A percentile compares a stretch with the other conserved stretches of the same genome.
Evolutionary conservation across 2,113 vertebrate species (phyloP).

Genomic region (Sphaerodactylus townsendi): DNA sequence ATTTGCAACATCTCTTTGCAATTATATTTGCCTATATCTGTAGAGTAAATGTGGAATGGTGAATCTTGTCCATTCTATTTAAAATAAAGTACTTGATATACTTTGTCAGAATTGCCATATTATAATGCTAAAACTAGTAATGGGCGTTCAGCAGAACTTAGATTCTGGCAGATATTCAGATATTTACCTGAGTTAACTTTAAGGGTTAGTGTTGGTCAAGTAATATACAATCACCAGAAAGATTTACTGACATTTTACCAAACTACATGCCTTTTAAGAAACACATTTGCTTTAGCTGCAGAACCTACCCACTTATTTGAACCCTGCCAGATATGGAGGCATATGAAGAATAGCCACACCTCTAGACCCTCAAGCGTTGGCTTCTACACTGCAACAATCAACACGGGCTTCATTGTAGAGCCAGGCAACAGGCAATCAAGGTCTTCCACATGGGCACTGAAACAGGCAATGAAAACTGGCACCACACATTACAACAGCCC

Average conservation of each 20-base stretch:
- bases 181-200: neutral
- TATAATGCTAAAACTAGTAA: neutral
- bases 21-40: neutral
- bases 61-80: neutral
- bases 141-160: neutral
- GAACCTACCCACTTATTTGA: too few relatives aligned
- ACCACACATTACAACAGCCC: too few relatives aligned
- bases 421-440: too few relatives aligned
- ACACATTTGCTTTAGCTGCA: too few relatives aligned
- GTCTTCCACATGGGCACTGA: too few relatives aligned
- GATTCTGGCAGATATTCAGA: neutral
- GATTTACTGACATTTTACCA: neutral
- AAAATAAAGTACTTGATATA: neutral
- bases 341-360: too few relatives aligned
- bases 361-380: too few relatives aligned
- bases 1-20: neutral
- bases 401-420: too few relatives aligned
- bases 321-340: too few relatives aligned
- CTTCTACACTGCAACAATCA: too few relatives aligned
- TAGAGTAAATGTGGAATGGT: neutral
- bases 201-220: neutral
- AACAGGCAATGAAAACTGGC: too few relatives aligned
- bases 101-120: neutral
- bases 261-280: too few relatives aligned
- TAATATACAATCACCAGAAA: neutral